Conservation (phyloP, 2,888 invertebrate species). For the Iphiclides podalirius region DNA sequence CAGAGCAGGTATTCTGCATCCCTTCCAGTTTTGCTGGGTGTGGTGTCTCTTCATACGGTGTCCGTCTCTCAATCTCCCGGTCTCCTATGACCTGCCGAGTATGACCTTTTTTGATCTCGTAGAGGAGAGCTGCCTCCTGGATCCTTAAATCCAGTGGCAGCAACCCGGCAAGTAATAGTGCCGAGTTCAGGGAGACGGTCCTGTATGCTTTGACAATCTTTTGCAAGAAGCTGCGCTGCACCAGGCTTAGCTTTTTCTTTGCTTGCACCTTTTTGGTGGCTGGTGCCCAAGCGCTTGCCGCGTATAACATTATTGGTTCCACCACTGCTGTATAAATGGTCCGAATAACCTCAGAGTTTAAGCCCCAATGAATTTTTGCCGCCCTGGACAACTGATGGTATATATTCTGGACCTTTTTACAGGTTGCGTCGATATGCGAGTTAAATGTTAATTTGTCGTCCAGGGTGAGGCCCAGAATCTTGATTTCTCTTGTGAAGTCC, state of each 20-base stretch:
- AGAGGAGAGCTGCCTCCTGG: slow-evolving; percentile 1
- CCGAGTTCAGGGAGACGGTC: too few species aligned
- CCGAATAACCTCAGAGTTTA: too few species aligned
- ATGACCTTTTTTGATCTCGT: not conserved
- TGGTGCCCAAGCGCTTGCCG: slow-evolving; percentile 2
- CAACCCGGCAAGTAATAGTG: not conserved
- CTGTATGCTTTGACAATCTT: slow-evolving; percentile 19
- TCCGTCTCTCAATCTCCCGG: not conserved
- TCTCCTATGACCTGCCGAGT: not conserved
- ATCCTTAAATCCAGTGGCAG: not conserved
- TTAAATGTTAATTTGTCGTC: not conserved
- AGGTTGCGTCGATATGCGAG: not conserved
- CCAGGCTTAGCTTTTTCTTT: slow-evolving; percentile 5
- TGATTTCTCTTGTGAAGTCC: not conserved
- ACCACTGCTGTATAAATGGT: not conserved
- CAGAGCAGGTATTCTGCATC: not conserved
- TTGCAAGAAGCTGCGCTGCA: slow-evolving; percentile 25
- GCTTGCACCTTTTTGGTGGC: not conserved
- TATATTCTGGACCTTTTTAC: not conserved
- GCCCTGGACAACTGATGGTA: not conserved
- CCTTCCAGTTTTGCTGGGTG: not conserved
- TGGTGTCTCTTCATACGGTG: not conserved
- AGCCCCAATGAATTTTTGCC: not conserved
- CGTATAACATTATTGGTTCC: not conserved
- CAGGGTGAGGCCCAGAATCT: not conserved